Conservation (phyloP, 53 echinoderm and acorn worm species). For the Actinopyga echinites region DNA sequence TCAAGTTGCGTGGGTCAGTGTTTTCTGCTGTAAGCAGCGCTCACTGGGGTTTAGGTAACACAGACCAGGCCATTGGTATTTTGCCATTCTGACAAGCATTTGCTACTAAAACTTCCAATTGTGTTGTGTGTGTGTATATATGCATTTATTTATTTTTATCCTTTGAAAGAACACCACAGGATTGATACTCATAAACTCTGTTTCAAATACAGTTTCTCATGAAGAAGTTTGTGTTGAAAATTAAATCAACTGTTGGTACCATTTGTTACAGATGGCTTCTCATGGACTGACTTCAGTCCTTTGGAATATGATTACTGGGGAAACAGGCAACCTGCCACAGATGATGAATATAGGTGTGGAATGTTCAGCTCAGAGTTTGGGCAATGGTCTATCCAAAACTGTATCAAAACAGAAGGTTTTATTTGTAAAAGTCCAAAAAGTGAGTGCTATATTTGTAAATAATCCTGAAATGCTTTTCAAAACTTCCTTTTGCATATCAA, state of each 20-base stretch:
- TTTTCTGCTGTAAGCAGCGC: slow-evolving; percentile 99
- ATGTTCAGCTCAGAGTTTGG: slow-evolving; percentile 10
- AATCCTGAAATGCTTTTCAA: no score
- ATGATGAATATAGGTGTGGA: not conserved
- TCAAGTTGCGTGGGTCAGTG: slow-evolving; percentile 95
- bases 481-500: no score
- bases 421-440: slow-evolving; percentile 27
- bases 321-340: not conserved
- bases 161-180: no score
- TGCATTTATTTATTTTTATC: no score
- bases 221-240: no score
- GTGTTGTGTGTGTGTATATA: no score
- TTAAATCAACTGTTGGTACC: not conserved
- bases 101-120: no score
- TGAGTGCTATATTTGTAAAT: not conserved
- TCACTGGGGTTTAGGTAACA: slow-evolving; percentile 96
- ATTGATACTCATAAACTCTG: no score
- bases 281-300: slow-evolving; percentile 19
- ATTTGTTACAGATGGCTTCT: slow-evolving; percentile 26
- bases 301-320: slow-evolving; percentile 24
- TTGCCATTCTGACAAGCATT: no score
- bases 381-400: slow-evolving; percentile 29
- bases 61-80: slow-evolving; percentile 82
- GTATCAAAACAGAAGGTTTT: slow-evolving; percentile 28
- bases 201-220: no score